A percentile compares a stretch with the other conserved stretches of the same genome.
phyloP scores from a whole-genome alignment of 2,113 vertebrate genomes.

The Geococcyx californianus region DNA sequence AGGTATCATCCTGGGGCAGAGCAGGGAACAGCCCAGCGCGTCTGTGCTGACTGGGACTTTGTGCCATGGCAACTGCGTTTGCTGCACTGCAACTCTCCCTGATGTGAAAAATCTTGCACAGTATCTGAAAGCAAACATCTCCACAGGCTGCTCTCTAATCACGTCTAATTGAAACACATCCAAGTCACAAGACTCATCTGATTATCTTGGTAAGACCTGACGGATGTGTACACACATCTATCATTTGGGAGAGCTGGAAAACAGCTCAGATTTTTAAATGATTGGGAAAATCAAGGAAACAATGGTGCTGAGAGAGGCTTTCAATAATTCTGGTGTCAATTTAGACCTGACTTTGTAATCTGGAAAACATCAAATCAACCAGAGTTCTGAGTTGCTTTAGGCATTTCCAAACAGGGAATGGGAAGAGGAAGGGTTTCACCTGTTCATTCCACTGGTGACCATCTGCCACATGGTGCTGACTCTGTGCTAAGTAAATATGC shows the following conservation, averaged over 20 bases:
- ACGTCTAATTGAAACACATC: neutral
- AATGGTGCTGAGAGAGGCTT: neutral
- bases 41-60: neutral
- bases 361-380: neutral
- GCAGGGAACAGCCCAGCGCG: neutral
- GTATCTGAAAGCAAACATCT: slow-evolving; percentile 29
- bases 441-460: neutral
- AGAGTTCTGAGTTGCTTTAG: neutral
- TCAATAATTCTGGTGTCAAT: neutral
- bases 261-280: neutral
- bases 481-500: neutral
- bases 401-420: neutral
- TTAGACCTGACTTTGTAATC: neutral
- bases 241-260: neutral
- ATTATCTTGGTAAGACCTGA: slow-evolving; percentile 24
- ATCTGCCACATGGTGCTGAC: neutral
- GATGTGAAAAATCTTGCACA: neutral
- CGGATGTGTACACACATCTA: neutral
- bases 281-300: neutral
- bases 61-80: slow-evolving; percentile 44
- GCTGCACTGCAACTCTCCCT: neutral
- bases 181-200: neutral
- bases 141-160: slow-evolving; percentile 18
- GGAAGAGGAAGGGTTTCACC: neutral
- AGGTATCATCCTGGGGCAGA: neutral